Percentiles rank a stretch among this genome's conserved stretches.
These are phyloP conservation scores for Spodoptera litura DNA, from an alignment of 1,140 invertebrate species.

Conservation along the genomic window DNA sequence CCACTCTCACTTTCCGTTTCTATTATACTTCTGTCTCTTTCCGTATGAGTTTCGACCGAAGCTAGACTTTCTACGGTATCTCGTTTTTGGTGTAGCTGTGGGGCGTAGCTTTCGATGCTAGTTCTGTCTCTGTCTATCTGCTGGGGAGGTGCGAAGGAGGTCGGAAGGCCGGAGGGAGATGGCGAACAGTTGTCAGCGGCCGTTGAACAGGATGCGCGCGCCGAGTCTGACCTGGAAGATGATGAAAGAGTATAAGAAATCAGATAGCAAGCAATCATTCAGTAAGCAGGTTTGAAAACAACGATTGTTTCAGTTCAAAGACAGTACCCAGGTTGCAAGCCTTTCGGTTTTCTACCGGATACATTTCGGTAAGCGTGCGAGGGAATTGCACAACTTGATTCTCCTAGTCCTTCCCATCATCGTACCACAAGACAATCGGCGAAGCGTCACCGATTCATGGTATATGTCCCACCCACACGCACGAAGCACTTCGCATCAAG, in stretches of 20 bases:
- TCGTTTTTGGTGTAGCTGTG: neutral
- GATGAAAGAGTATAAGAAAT: neutral
- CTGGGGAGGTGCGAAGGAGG: neutral
- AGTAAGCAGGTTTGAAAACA: too few species aligned
- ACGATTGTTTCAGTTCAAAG: too few species aligned
- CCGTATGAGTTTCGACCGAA: conserved; percentile 4
- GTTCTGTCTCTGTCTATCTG: conserved; percentile 33
- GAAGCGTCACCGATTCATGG: too few species aligned
- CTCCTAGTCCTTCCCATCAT: too few species aligned
- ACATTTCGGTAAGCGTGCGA: too few species aligned
- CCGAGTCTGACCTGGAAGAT: conserved; percentile 44
- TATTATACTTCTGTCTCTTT: conserved; percentile 20
- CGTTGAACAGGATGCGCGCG: conserved; percentile 50
- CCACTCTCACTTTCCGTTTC: conserved; percentile 31
- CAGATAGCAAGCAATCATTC: too few species aligned
- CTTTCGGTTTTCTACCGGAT: too few species aligned
- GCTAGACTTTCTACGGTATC: neutral
- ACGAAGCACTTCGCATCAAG: too few species aligned
- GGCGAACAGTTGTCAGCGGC: conserved; percentile 46
- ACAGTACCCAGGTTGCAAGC: too few species aligned
- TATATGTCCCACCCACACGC: too few species aligned
- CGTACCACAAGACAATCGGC: too few species aligned
- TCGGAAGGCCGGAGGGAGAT: neutral
- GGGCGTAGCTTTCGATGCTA: conserved; percentile 34
- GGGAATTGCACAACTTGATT: too few species aligned